A percentile compares a stretch with the other conserved stretches of the same genome.
phyloP scores from a whole-genome alignment of 1,140 invertebrate genomes.

The Lamellibrachia luymesi region DNA sequence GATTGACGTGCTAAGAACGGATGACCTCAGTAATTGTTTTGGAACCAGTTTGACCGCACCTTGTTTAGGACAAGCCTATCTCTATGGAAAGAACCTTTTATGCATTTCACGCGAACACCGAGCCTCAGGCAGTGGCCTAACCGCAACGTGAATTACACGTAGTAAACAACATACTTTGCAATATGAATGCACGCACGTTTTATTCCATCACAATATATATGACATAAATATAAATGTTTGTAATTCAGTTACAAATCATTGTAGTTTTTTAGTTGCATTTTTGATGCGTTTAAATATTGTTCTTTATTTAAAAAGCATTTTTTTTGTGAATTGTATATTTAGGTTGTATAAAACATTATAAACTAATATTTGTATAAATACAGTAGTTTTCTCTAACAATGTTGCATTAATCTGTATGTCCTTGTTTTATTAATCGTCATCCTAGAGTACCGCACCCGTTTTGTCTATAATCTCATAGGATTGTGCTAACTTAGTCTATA shows the following conservation, averaged over 20 bases:
- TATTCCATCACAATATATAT: neutral
- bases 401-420: too few species aligned
- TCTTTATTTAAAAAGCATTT: too few species aligned
- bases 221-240: neutral
- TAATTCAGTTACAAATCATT: neutral
- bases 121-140: neutral
- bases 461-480: too few species aligned
- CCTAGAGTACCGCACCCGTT: too few species aligned
- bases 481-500: too few species aligned
- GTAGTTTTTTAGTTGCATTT: neutral
- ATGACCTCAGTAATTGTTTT: neutral
- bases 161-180: neutral
- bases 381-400: too few species aligned
- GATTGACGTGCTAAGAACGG: neutral
- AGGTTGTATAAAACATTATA: too few species aligned
- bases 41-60: neutral
- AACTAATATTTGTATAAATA: too few species aligned
- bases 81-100: neutral
- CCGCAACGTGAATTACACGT: neutral
- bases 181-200: neutral
- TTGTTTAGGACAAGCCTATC: neutral
- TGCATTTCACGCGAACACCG: too few species aligned
- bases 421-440: too few species aligned
- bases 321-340: too few species aligned
- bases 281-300: neutral